Percentiles rank a stretch among this genome's conserved stretches.
These are phyloP conservation scores for Pantherophis guttatus DNA, from an alignment of 2,113 vertebrate species.

Conservation along the genomic window DNA sequence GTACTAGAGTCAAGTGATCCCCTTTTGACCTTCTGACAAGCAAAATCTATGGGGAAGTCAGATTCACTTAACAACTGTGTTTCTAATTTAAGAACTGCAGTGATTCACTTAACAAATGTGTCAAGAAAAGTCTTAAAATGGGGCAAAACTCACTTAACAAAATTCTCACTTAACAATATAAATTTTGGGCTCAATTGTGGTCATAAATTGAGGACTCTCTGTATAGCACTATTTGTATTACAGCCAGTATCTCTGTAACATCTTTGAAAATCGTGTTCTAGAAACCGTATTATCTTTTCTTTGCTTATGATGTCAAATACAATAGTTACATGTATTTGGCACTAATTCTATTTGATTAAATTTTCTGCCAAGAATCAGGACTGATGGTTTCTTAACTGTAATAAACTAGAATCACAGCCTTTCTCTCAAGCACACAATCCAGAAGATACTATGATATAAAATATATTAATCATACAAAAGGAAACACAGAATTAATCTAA, in stretches of 20 bases:
- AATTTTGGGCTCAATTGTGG: neutral
- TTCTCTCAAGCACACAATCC: slow-evolving; percentile 18
- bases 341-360: neutral
- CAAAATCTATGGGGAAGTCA: neutral
- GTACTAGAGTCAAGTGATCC: neutral
- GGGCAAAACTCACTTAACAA: neutral
- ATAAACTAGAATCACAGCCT: slow-evolving; percentile 2
- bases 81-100: neutral
- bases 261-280: neutral
- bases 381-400: neutral
- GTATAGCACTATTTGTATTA: neutral
- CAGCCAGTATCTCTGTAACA: neutral
- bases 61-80: neutral
- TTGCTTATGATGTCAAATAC: neutral
- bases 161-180: neutral
- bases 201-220: neutral
- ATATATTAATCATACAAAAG: neutral
- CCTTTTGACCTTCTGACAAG: neutral
- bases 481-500: neutral
- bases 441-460: neutral
- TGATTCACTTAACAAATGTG: neutral
- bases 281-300: neutral
- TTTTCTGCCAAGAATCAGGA: neutral
- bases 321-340: neutral
- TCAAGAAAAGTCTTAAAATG: neutral